phyloP scores from a whole-genome alignment of 2,113 vertebrate genomes.

The Daphoenositta chrysoptera region DNA sequence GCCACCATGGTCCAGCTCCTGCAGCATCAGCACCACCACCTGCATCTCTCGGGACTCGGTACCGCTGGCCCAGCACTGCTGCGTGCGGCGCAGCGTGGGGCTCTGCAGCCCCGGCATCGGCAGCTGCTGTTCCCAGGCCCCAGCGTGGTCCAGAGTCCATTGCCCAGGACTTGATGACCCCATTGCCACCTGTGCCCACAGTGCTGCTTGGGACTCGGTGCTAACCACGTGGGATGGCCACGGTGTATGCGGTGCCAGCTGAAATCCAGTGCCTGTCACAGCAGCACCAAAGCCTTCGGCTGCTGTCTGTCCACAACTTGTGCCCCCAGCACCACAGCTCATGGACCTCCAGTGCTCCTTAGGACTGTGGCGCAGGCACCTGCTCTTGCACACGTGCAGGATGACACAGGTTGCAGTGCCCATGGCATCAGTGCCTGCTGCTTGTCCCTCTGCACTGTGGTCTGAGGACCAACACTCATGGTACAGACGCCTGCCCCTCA shows the following conservation, averaged over 20 bases:
- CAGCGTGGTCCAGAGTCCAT: rapidly evolving
- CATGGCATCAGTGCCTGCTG: not conserved
- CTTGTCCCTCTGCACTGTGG: not conserved
- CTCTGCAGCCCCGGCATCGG: rapidly evolving
- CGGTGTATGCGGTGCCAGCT: not conserved
- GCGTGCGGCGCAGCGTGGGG: rapidly evolving
- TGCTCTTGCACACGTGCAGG: not conserved
- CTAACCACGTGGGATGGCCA: rapidly evolving
- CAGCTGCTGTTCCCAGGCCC: not conserved
- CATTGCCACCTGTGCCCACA: rapidly evolving
- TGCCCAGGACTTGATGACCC: not conserved
- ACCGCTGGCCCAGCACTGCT: rapidly evolving
- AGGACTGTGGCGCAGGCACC: rapidly evolving
- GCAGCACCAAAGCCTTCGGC: rapidly evolving
- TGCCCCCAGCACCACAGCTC: not conserved
- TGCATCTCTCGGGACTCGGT: rapidly evolving
- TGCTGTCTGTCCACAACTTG: not conserved
- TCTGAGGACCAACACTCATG: rapidly evolving
- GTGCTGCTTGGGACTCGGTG: not conserved
- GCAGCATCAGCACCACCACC: not conserved
- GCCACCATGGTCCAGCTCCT: not conserved
- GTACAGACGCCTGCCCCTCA: not conserved
- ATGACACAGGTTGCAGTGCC: not conserved
- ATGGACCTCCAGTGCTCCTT: not conserved
- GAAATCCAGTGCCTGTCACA: not conserved